A percentile compares a stretch with the other conserved stretches of the same genome.
phyloP scores from a whole-genome alignment of 2,888 invertebrate genomes.

The Metalampra italica region DNA sequence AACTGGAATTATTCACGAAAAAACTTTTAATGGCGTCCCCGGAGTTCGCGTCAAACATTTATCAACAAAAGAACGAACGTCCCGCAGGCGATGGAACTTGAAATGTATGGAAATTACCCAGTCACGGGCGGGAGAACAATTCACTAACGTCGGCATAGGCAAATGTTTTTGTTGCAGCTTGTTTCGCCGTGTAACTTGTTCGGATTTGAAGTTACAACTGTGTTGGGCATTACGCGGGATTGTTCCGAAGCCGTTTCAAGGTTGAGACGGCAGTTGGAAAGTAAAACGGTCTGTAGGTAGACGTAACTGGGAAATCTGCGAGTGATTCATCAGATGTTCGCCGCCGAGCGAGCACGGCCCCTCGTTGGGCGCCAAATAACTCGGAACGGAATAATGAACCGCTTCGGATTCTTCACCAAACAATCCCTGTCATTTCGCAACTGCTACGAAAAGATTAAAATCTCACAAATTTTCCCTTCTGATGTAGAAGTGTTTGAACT shows the following conservation, averaged over 20 bases:
- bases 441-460: conserved; percentile 46
- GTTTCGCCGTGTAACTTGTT: conserved; percentile 61
- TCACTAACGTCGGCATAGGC: conserved; percentile 76
- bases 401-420: conserved; percentile 56
- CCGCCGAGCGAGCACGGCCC: conserved; percentile 39
- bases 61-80: conserved; percentile 79
- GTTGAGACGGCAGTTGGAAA: conserved; percentile 28
- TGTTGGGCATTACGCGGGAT: conserved; percentile 29
- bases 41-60: conserved; percentile 79
- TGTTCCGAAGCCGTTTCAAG: conserved; percentile 11
- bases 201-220: conserved; percentile 58
- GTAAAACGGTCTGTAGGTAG: conserved; percentile 37
- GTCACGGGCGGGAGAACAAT: conserved; percentile 77
- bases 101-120: conserved; percentile 79
- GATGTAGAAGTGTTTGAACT: not conserved
- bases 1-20: conserved; percentile 78
- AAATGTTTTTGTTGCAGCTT: conserved; percentile 77
- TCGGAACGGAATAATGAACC: conserved; percentile 61
- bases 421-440: conserved; percentile 49
- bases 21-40: conserved; percentile 79
- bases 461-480: conserved; percentile 33
- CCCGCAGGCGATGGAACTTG: conserved; percentile 79
- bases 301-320: conserved; percentile 32
- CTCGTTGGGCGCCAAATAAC: conserved; percentile 62
- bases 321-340: conserved; percentile 52